Evolutionary conservation across 1,140 invertebrate genomes (phyloP).

Genomic region (Tetranychus urticae): DNA sequence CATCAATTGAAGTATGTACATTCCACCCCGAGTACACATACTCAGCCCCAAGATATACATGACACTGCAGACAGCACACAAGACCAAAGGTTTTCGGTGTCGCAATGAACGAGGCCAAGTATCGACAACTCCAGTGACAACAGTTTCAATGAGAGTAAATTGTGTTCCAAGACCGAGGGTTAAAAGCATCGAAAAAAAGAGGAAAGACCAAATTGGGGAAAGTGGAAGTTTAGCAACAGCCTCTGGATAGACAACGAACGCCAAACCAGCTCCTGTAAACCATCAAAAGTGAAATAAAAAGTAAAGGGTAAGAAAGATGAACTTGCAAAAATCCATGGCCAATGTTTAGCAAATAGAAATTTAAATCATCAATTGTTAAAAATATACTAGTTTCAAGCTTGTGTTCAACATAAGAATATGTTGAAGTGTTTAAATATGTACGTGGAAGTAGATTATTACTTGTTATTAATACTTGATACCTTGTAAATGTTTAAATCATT

Average conservation of each 20-base stretch:
- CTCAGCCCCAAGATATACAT: constrained; percentile 23
- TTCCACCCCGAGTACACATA: constrained; percentile 27
- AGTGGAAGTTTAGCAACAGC: constrained; percentile 19
- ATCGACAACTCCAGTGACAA: constrained; percentile 17
- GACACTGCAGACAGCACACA: constrained; percentile 18
- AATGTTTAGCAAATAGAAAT: no score
- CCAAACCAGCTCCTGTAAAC: constrained; percentile 13
- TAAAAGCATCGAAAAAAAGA: constrained; percentile 37
- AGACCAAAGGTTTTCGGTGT: constrained; percentile 13
- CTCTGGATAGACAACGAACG: constrained; percentile 16
- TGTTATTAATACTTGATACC: no score
- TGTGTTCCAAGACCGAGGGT: constrained; percentile 28
- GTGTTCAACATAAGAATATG: no score
- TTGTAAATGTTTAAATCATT: no score
- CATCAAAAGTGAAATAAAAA: neutral
- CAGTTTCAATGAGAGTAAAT: constrained; percentile 17
- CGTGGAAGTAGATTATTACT: no score
- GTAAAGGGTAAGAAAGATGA: neutral
- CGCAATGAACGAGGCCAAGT: constrained; percentile 15
- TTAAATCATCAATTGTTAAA: no score
- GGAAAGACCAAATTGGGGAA: constrained; percentile 23
- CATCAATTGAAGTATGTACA: constrained; percentile 28
- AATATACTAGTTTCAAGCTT: no score
- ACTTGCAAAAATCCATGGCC: no score
- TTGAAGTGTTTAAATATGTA: no score